Evolutionary conservation across 2,888 invertebrate genomes (phyloP), one percentile per base, ranked within the genome.

Genomic region (Myopa tessellatipennis): DNA sequence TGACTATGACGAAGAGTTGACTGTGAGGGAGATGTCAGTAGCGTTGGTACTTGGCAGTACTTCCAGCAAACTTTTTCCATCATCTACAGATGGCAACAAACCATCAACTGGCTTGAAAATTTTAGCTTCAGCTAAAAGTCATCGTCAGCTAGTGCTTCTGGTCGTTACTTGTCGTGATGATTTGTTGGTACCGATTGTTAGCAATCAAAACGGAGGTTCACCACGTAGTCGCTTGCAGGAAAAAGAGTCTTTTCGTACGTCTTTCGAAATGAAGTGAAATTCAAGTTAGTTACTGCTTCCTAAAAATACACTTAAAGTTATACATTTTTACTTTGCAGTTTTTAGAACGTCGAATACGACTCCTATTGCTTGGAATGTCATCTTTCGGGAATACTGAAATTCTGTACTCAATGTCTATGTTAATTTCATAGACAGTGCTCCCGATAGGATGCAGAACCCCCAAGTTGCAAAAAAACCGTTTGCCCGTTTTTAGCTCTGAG

Each of bases 361-460:
- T 93, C 94, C 92, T 95, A 95, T 84, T 96, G 95, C 86, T 95
- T 93, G 84, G 93, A 94, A 82, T 96, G 96, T 83, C 95, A 96
- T 84, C 89, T 91, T 79, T 93, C 93, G 0, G 95, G 94, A 0
- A 91, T 92, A 82, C 92, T 94, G 60, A 90, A 91, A 61, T 89
- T 90, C 79, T 96, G 95, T 84, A 85, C 87, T 14, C 88, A 88
- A n/a, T 96, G 96, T 87, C 91, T 92, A 83, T 91, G 95, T 50
- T 93, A 94, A 26, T 95, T 92, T 87, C 95, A 96, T 86, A 85
- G 90, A 4, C 91, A 91, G 16, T 96, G 95, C 84, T 90, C 92
- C 70, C 85, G 88, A 4, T 84, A 85, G 52, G 85, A 87, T 65
- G 83, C 86, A 0, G 84, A 85, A 36, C 82, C 10, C 87, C 88